Evolutionary conservation across 1,140 invertebrate genomes (phyloP).

Genomic region (Myzus persicae): DNA sequence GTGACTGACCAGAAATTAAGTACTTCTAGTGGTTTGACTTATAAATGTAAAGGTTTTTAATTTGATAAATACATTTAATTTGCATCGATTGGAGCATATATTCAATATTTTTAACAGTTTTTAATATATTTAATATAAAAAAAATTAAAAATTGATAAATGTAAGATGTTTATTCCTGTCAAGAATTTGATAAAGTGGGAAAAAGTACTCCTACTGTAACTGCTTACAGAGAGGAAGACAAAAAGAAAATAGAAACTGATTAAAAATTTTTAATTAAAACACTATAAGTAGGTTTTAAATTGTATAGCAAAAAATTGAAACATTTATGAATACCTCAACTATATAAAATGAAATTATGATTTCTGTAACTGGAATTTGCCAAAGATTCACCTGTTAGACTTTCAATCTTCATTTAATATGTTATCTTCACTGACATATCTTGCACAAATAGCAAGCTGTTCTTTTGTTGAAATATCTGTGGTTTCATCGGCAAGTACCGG

Average conservation of each 20-base stretch:
- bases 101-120: too few species aligned
- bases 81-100: too few species aligned
- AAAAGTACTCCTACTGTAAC: too few species aligned
- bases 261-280: neutral
- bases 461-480: neutral
- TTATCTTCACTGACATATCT: neutral
- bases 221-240: conserved; percentile 1
- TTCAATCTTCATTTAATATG: neutral
- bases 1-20: too few species aligned
- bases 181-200: too few species aligned
- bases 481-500: neutral
- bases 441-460: neutral
- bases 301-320: neutral
- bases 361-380: conserved; percentile 21
- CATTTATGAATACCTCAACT: neutral
- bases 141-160: too few species aligned
- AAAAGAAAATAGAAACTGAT: conserved; percentile 40
- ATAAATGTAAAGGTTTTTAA: too few species aligned
- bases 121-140: too few species aligned
- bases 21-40: too few species aligned
- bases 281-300: neutral
- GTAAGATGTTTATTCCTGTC: too few species aligned
- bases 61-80: too few species aligned
- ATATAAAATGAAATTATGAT: conserved; percentile 29
- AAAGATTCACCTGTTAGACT: neutral